Evolutionary conservation across 2,888 invertebrate genomes (phyloP), one percentile per base, ranked within the genome.

Genomic region (Lasioglossum oenotherae): DNA sequence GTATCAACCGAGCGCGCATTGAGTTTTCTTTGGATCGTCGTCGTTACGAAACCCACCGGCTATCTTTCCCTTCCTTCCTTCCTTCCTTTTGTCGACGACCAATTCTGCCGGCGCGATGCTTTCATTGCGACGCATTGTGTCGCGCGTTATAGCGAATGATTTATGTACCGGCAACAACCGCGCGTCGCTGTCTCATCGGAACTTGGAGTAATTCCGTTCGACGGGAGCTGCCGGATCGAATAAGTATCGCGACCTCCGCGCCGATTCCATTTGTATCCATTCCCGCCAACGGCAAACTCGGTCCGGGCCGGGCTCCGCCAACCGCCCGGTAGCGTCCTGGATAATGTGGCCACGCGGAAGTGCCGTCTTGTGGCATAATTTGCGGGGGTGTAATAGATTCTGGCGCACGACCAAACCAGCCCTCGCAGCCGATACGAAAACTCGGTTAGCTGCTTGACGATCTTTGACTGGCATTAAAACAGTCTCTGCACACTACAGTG

Each of bases 201-300:
- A 90, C 81, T 88, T 91, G 81, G 60, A 38, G 90, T 92, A 92
- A 92, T 92, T 90, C 91, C 84, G 88, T 92, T 92, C 89, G 89
- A 90, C 89, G 81, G 74, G 35, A 16, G 80, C 76, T 69, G 87
- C 80, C 79, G 84, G 80, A 88, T 90, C 90, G 86, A 90, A 86
- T 87, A 85, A 90, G 87, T 90, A 88, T 88, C 79, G 81, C 74
- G 74, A 74, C 31, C 72, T 49, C 73, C 81, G 69, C 76, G 71
- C 71, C 77, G 85, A 85, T 85, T 87, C 86, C 78, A 88, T 87
- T 88, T 88, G 82, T 88, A 86, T 90, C 88, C 81, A 78, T 84
- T 41, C 41, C 82, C 84, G 27, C 74, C 80, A 75, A 31, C 75
- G 23, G n/a, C 14, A n/a, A 23, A 27, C n/a, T 12, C n/a, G 31